phyloP scores from a whole-genome alignment of 2,888 invertebrate genomes.

The Pterostichus madidus region DNA sequence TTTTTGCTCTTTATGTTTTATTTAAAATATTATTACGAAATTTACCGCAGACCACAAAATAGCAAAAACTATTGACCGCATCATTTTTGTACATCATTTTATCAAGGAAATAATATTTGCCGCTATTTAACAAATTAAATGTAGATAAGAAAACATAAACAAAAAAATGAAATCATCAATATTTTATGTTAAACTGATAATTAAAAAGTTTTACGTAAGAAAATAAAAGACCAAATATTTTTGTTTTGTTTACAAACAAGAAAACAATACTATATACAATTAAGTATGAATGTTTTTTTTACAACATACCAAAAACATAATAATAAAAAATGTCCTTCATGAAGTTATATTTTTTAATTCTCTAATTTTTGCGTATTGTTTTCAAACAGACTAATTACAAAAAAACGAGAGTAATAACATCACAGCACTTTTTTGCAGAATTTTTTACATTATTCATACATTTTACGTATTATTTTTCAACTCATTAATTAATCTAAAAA shows the following conservation, averaged over 20 bases:
- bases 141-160: too few relatives aligned
- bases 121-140: too few relatives aligned
- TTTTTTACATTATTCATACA: background rate
- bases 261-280: background rate
- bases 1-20: too few relatives aligned
- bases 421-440: background rate
- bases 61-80: too few relatives aligned
- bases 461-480: background rate
- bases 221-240: too few relatives aligned
- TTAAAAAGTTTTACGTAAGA: too few relatives aligned
- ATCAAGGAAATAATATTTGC: too few relatives aligned
- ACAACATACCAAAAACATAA: background rate
- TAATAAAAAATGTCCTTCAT: background rate
- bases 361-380: constrained; percentile 3
- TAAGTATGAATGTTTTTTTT: background rate
- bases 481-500: background rate
- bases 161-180: too few relatives aligned
- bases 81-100: too few relatives aligned
- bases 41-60: too few relatives aligned
- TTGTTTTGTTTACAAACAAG: background rate
- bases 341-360: background rate
- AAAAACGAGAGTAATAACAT: background rate
- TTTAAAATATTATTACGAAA: too few relatives aligned
- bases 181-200: too few relatives aligned
- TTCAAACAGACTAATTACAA: background rate